Conservation (phyloP, 2,888 invertebrate species). For the Laothoe populi region DNA sequence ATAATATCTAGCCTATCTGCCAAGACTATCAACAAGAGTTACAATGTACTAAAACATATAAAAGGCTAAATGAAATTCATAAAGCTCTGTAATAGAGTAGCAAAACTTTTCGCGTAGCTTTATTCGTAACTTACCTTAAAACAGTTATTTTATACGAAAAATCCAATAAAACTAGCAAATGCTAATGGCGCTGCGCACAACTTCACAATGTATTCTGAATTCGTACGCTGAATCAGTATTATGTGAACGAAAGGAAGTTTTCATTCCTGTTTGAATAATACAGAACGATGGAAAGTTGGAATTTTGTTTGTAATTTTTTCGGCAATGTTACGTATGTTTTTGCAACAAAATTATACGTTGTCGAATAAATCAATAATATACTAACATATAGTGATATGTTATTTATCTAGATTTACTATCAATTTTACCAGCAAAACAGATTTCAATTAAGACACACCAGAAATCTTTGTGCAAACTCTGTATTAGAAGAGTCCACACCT, state of each 20-base stretch:
- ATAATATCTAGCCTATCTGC: too few relatives aligned
- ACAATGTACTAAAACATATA: background rate
- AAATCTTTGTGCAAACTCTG: constrained; percentile 68
- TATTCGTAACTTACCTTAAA: constrained; percentile 8
- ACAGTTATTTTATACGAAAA: constrained; percentile 6
- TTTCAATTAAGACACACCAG: constrained; percentile 55
- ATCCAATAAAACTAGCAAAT: constrained; percentile 6
- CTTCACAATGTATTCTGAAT: constrained; percentile 60
- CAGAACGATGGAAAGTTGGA: constrained; percentile 47
- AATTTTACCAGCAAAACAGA: background rate
- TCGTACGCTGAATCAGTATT: constrained; percentile 47
- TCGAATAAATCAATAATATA: background rate
- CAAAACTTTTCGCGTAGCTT: constrained; percentile 11
- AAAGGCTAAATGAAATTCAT: background rate
- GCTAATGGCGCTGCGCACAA: constrained; percentile 39
- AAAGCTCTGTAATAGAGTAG: background rate
- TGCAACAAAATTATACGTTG: constrained; percentile 8
- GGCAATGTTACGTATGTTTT: constrained; percentile 7
- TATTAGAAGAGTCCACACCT: constrained; percentile 70
- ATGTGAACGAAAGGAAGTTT: constrained; percentile 68
- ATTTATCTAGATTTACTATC: too few relatives aligned
- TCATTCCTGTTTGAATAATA: constrained; percentile 68
- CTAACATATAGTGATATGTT: too few relatives aligned
- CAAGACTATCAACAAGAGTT: background rate
- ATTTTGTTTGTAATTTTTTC: constrained; percentile 40